These are phyloP conservation scores for Lepas anatifera DNA, from an alignment of 2,888 invertebrate genomes.

Conservation along the genomic window DNA sequence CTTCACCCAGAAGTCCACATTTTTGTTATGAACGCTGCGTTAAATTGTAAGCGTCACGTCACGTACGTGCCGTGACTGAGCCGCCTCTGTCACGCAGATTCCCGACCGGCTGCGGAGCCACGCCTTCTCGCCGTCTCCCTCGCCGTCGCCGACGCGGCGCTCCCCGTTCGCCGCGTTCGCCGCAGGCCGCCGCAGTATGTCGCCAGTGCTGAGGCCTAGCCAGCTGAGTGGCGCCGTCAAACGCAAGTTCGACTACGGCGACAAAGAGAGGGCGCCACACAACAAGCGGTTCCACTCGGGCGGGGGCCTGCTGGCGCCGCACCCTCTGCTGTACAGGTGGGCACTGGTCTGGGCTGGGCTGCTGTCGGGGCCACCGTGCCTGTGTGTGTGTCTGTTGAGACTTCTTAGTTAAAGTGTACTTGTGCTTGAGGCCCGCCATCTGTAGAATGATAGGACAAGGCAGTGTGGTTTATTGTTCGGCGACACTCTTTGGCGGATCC, in stretches of 20 bases:
- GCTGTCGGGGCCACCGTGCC: too few relatives aligned
- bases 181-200: constrained; percentile 56
- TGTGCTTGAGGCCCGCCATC: too few relatives aligned
- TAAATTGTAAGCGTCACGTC: too few relatives aligned
- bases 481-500: too few relatives aligned
- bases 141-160: constrained; percentile 23
- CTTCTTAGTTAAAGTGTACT: too few relatives aligned
- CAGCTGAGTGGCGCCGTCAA: constrained; percentile 43
- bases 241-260: constrained; percentile 30
- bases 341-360: too few relatives aligned
- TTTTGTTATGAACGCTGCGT: too few relatives aligned
- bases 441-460: too few relatives aligned
- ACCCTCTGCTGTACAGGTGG: background rate
- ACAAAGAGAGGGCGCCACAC: background rate
- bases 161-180: constrained; percentile 17
- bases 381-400: too few relatives aligned
- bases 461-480: too few relatives aligned
- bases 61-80: too few relatives aligned
- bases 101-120: constrained; percentile 23
- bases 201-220: constrained; percentile 72
- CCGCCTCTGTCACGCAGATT: background rate
- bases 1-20: too few relatives aligned
- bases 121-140: constrained; percentile 24
- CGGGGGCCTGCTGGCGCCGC: background rate
- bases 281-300: constrained; percentile 9